These are phyloP conservation scores for Heliconius cydno DNA, from an alignment of 2,888 invertebrate genomes.

Conservation along the genomic window DNA sequence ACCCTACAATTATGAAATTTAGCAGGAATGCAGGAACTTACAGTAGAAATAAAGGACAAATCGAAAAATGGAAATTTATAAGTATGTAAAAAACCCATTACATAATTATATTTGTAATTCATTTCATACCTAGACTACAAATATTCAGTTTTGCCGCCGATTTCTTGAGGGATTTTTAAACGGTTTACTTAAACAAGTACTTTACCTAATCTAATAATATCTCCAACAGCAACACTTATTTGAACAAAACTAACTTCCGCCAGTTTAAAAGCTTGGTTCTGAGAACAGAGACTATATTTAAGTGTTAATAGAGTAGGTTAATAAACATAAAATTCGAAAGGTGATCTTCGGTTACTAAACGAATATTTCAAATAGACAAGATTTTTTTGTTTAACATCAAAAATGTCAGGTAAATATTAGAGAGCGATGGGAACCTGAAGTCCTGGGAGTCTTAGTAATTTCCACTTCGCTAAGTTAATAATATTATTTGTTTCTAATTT, in stretches of 20 bases:
- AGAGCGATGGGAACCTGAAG: background rate
- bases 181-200: conserved; percentile 31
- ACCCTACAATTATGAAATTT: too few relatives aligned
- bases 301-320: conserved; percentile 27
- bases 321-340: conserved; percentile 30
- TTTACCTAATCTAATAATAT: conserved; percentile 33
- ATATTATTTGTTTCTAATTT: background rate
- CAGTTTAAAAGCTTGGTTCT: conserved; percentile 25
- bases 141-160: background rate
- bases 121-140: background rate
- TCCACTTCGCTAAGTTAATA: background rate
- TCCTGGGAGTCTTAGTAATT: background rate
- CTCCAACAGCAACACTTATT: conserved; percentile 9
- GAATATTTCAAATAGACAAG: conserved; percentile 25
- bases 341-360: conserved; percentile 27
- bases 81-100: too few relatives aligned
- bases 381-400: background rate
- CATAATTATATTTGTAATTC: too few relatives aligned
- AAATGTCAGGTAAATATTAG: background rate
- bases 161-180: conserved; percentile 36
- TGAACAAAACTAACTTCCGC: conserved; percentile 24
- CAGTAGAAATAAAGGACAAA: too few relatives aligned
- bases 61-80: too few relatives aligned
- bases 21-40: too few relatives aligned
- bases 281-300: conserved; percentile 28